A percentile compares a stretch with the other conserved stretches of the same genome.
Evolutionary conservation across 2,888 invertebrate genomes (phyloP).

Genomic region (Polydrusus pterygomalis): DNA sequence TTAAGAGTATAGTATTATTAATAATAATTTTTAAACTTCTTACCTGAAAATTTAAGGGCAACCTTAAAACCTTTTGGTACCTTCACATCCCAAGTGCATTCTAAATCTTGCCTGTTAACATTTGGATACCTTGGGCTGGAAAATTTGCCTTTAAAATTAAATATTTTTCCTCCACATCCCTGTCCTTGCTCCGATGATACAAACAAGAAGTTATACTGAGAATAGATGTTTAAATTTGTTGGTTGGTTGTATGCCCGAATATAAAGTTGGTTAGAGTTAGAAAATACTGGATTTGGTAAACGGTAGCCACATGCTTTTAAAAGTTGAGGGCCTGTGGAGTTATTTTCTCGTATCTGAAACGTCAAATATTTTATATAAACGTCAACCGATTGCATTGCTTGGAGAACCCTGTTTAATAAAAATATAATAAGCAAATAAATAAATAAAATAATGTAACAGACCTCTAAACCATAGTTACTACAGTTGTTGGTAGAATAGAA

Average conservation of each 20-base stretch:
- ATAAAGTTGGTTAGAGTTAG: slow-evolving; percentile 79
- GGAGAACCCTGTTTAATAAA: background rate
- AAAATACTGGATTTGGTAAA: slow-evolving; percentile 80
- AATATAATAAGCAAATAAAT: background rate
- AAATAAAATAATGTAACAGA: slow-evolving; percentile 57
- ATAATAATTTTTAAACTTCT: slow-evolving; percentile 12
- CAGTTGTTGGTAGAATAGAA: slow-evolving; percentile 69
- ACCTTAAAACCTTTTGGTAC: slow-evolving; percentile 76
- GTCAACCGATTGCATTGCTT: background rate
- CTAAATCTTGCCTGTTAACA: slow-evolving; percentile 74
- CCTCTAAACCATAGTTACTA: slow-evolving; percentile 70
- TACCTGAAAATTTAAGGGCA: slow-evolving; percentile 74
- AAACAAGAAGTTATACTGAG: slow-evolving; percentile 76
- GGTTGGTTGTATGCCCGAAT: slow-evolving; percentile 70
- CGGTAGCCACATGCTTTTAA: slow-evolving; percentile 74
- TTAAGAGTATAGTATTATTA: too few species aligned
- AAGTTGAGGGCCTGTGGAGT: slow-evolving; percentile 57
- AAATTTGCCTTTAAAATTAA: slow-evolving; percentile 78
- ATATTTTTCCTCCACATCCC: slow-evolving; percentile 82
- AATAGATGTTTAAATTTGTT: slow-evolving; percentile 55
- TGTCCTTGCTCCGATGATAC: slow-evolving; percentile 76
- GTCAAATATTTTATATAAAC: background rate
- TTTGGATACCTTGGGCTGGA: slow-evolving; percentile 83
- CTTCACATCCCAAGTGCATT: slow-evolving; percentile 79
- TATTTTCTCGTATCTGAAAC: slow-evolving; percentile 61